Base-by-base conservation (phyloP, 2,113 vertebrate genomes). In the Anseranas semipalmata region DNA sequence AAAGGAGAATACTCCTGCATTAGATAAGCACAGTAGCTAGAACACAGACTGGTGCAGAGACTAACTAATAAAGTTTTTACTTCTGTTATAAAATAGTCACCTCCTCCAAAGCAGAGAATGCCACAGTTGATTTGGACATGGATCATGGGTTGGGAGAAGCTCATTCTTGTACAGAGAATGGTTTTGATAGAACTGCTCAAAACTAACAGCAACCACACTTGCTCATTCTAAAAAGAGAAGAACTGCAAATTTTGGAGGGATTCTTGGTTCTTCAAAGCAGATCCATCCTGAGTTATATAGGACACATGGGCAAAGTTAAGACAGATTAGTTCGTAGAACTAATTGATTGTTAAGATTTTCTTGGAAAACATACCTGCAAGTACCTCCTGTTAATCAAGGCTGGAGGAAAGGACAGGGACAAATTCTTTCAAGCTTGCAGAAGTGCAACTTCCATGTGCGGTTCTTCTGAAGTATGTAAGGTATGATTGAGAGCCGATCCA, bases 71-170 rank as follows among this genome's bases (percentile, higher is more conserved):
- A 2, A 0, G 30, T 24, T 33, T 72, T 33, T 5, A 32, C 7
- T 72, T 89, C 86, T 17, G 19, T 53, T 73, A 14, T 71, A 48
- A 84, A 46, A 4, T 3, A 59, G 21, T 10, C 6, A 39, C 50
- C 14, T 85, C n/a, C 48, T 32, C 48, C 48, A 39, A 72, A 72
- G 50, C 18, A 32, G 35, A 53, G 27, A 39, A 72, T 72, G 35
- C 14, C 56, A 30, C 0, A 0, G 8, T 2, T 63, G 13, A 2
- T 86, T 73, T 80, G 45, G 83, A 41, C 37, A 48, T 12, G 24
- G 37, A 56, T 68, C 46, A 39, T 7, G 9, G 18, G 15, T 17
- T 62, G 16, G 45, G 41, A 90, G 41, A 83, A 85, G 14, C 6
- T 90, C 21, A 17, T 59, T 82, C 20, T 65, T 70, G n/a, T 25